Percentiles rank a stretch among this genome's conserved stretches.
phyloP scores from a whole-genome alignment of 2,797 vertebrate species.

The Sebastes hubbsi region DNA sequence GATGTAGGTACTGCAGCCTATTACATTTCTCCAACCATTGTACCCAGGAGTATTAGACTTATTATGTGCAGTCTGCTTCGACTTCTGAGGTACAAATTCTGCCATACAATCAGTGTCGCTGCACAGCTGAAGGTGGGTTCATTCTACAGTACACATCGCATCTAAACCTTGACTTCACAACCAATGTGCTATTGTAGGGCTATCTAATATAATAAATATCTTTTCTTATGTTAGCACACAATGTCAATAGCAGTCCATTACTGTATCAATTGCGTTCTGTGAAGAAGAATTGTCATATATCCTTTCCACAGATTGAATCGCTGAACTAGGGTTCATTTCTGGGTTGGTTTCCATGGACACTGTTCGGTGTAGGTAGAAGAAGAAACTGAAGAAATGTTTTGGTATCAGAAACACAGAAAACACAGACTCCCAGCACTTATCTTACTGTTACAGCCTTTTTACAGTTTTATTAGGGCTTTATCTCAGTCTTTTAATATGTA shows the following conservation, averaged over 20 bases:
- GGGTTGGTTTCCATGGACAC: conserved; percentile 43
- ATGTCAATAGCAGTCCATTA: conserved; percentile 20
- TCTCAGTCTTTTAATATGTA: background rate
- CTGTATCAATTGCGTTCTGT: conserved; percentile 10
- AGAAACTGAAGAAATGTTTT: background rate
- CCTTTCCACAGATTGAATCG: conserved; percentile 20
- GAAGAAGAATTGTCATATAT: conserved; percentile 7
- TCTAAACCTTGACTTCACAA: conserved; percentile 6
- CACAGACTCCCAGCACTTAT: background rate
- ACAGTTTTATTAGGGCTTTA: background rate
- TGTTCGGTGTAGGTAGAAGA: background rate
- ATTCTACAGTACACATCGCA: background rate
- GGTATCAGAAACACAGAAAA: background rate
- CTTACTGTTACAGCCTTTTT: background rate
- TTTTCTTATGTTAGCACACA: conserved; percentile 14
- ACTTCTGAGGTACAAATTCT: conserved; percentile 6
- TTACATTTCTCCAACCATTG: conserved; percentile 5
- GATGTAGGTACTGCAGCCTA: background rate
- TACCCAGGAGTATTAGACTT: conserved; percentile 18
- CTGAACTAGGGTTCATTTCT: background rate
- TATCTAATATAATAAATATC: conserved; percentile 18
- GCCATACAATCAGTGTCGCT: conserved; percentile 4
- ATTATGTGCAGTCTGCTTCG: conserved; percentile 1
- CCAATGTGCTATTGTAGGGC: conserved; percentile 1
- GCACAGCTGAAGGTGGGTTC: background rate